Conservation (phyloP, 2,113 vertebrate genomes). For the Paracanthobrama guichenoti region DNA sequence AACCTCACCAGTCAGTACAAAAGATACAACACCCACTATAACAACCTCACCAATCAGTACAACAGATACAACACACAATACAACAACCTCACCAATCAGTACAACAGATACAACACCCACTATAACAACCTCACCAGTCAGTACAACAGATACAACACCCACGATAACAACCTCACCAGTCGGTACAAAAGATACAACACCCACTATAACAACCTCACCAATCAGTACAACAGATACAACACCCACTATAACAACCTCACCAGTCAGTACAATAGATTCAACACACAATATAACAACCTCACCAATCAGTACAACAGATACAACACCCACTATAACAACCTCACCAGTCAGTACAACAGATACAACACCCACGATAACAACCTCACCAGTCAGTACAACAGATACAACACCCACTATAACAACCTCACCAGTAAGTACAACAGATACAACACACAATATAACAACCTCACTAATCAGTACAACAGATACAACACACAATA, state of each 20-base stretch:
- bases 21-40: not conserved
- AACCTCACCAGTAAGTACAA: not conserved
- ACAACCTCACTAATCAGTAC: accelerated
- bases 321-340: not conserved
- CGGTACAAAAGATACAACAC: not conserved
- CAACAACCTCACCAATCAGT: not conserved
- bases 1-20: not conserved
- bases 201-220: not conserved
- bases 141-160: not conserved
- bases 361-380: not conserved
- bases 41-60: not conserved
- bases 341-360: not conserved
- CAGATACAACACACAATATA: not conserved
- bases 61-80: not conserved
- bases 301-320: not conserved
- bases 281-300: no score
- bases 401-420: not conserved
- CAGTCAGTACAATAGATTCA: no score
- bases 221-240: not conserved
- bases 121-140: no score
- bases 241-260: no score
- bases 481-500: not conserved
- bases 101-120: not conserved
- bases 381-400: not conserved
- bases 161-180: constrained; percentile 3